Conservation (phyloP, 2,888 invertebrate species). For the Trissoscelio sp. region DNA sequence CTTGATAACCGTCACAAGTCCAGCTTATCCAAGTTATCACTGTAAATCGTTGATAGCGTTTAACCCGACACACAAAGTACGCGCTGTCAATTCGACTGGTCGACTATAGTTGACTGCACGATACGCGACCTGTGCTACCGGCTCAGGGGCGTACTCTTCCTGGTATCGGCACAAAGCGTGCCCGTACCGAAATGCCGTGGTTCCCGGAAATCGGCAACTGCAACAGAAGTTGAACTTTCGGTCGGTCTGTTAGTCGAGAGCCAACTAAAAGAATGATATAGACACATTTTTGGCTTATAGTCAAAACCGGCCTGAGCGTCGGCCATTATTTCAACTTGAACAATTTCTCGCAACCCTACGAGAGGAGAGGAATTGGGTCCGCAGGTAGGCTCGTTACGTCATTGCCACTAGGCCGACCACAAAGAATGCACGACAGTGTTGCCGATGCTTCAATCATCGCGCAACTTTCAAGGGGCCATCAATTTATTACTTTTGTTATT, state of each 20-base stretch:
- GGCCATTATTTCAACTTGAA: neutral
- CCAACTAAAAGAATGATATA: too few species aligned
- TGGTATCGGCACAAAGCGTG: conserved; percentile 33
- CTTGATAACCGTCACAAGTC: too few species aligned
- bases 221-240: too few species aligned
- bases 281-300: too few species aligned
- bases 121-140: conserved; percentile 62
- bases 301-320: neutral
- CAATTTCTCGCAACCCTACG: conserved; percentile 60
- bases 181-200: neutral
- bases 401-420: conserved; percentile 78
- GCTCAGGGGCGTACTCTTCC: conserved; percentile 64
- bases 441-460: conserved; percentile 74
- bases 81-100: conserved; percentile 70
- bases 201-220: conserved; percentile 2
- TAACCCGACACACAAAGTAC: neutral
- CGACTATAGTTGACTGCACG: conserved; percentile 62
- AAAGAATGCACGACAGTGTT: conserved; percentile 80
- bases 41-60: neutral
- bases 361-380: conserved; percentile 77
- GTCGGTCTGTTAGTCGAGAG: too few species aligned
- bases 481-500: conserved; percentile 39
- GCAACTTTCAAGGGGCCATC: conserved; percentile 25
- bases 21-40: neutral
- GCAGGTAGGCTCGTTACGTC: conserved; percentile 82